Conservation (phyloP, 2,888 invertebrate species). For the Plebejus anna region DNA sequence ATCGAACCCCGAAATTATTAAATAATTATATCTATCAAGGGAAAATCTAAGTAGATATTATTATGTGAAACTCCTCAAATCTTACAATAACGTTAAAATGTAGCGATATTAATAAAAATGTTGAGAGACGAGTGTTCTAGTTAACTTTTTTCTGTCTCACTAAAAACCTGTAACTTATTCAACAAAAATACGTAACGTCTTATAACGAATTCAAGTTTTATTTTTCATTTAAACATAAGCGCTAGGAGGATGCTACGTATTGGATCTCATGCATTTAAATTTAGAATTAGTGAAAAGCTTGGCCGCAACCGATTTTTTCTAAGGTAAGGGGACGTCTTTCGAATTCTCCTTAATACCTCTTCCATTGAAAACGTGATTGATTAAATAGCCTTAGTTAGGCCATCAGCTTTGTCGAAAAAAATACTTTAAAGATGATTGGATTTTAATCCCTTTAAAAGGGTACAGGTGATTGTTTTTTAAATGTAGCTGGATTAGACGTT, state of each 20-base stretch:
- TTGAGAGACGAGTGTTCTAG: background rate
- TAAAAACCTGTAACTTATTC: background rate
- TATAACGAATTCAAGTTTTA: slow-evolving; percentile 53
- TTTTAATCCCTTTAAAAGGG: slow-evolving; percentile 29
- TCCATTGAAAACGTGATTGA: slow-evolving; percentile 70
- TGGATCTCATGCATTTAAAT: slow-evolving; percentile 80
- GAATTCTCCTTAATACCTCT: slow-evolving; percentile 58
- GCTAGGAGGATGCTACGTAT: slow-evolving; percentile 65
- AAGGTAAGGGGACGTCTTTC: slow-evolving; percentile 60
- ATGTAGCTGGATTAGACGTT: background rate
- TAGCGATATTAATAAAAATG: background rate
- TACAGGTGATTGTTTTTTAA: slow-evolving; percentile 21
- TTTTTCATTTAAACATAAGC: slow-evolving; percentile 71
- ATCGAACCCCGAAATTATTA: too few relatives aligned
- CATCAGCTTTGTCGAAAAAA: slow-evolving; percentile 1
- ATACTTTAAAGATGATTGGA: slow-evolving; percentile 21
- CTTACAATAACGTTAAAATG: background rate
- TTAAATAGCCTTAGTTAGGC: slow-evolving; percentile 56
- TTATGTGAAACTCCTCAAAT: too few relatives aligned
- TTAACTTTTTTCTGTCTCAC: background rate
- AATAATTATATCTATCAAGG: too few relatives aligned
- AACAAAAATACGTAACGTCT: background rate
- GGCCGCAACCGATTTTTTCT: slow-evolving; percentile 63
- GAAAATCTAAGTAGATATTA: too few relatives aligned
- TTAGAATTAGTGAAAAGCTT: slow-evolving; percentile 75